Base-by-base conservation (phyloP, 1,140 invertebrate genomes). In the Cydia pomonella region DNA sequence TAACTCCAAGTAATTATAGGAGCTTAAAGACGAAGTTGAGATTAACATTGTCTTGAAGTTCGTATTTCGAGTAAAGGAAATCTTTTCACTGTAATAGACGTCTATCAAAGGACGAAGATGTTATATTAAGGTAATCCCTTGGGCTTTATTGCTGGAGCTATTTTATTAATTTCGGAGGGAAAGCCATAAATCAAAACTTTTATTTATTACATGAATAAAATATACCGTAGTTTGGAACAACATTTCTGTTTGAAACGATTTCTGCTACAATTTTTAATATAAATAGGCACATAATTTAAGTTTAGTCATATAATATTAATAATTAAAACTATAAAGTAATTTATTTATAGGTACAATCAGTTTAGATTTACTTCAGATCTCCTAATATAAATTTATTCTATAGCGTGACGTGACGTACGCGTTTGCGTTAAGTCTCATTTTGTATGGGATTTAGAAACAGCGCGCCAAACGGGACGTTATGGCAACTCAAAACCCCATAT, bases 1-100 rank as follows among this genome's bases (percentile, higher is more conserved):
- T 18, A 69, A 38, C 64, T 69, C 29, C 64, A 69, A 69, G 27
- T 69, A 41, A 69, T 69, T 69, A 69, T 69, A 69, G 12, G 64
- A 69, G 64, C 29, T 69, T 33, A 69, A 41, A 69, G 27, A 33
- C 29, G 53, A 10, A 69, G 64, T 21, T 38, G n/a, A 69, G 64
- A 69, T 38, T 69, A 69, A 69, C 64, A 69, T 38, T 41, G 64
- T 69, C 64, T 38, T 38, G 64, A 38, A 69, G 29, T 38, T 69
- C 29, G 29, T 69, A 38, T 69, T 69, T 38, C 29, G 27, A 69
- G 33, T 63, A 63, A 69, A 38, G 27, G 29, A 33, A 69, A 69
- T 69, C 64, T 69, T 69, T 33, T 38, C 63, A 69, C 13, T 41
- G 64, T 21, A 69, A 69, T 18, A 66, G 63, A 66, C 25, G 25